These are phyloP conservation scores for Pluvialis apricaria DNA, from an alignment of 2,113 vertebrate genomes.

Conservation along the genomic window DNA sequence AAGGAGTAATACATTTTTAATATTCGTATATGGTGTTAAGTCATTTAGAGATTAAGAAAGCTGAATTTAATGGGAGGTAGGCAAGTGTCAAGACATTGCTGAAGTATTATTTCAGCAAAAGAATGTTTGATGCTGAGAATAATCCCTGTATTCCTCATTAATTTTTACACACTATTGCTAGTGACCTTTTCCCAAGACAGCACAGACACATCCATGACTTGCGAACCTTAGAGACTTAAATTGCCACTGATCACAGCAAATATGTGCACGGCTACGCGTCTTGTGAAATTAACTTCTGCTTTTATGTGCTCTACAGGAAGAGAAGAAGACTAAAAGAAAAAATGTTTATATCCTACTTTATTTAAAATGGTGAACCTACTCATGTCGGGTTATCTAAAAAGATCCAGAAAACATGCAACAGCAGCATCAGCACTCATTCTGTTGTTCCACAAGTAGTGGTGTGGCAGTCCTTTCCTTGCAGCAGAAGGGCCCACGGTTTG, in stretches of 20 bases:
- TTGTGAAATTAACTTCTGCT: not conserved
- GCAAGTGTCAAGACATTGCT: not conserved
- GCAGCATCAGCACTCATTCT: not conserved
- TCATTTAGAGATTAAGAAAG: not conserved
- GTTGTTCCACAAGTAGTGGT: not conserved
- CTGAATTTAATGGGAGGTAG: not conserved
- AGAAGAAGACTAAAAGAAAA: not conserved
- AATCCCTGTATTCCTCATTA: not conserved
- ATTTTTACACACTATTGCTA: not conserved
- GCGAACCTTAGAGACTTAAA: not conserved
- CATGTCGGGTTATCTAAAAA: not conserved
- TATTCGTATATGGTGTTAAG: not conserved
- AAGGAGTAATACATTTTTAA: not conserved
- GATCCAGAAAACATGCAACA: not conserved
- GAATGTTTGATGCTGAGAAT: not conserved
- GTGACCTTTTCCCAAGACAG: not conserved
- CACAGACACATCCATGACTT: not conserved
- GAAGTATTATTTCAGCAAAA: not conserved
- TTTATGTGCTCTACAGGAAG: not conserved
- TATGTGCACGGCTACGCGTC: not conserved
- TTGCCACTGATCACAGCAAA: not conserved
- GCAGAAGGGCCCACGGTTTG: not conserved
- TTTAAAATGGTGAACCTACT: not conserved
- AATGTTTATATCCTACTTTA: not conserved
- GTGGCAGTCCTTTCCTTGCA: not conserved